A percentile compares a stretch with the other conserved stretches of the same genome.
Conservation (phyloP, 2,113 vertebrate genomes). For the Dicrurus megarhynchus region DNA sequence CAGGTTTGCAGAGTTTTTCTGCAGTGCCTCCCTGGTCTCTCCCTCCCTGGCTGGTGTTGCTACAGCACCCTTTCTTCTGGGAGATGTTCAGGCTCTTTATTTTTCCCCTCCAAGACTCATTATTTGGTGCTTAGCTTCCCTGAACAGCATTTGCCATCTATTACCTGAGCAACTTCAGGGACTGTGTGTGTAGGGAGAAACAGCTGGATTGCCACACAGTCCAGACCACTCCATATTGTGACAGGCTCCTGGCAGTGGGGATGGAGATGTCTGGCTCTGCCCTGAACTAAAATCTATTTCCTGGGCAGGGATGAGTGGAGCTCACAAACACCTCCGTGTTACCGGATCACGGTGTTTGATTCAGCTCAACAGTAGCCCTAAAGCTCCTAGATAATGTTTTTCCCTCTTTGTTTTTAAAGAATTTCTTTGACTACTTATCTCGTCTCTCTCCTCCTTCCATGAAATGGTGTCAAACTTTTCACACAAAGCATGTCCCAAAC, state of each 20-base stretch:
- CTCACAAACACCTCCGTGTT: neutral
- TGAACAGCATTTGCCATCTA: neutral
- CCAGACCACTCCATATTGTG: neutral
- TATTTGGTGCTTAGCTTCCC: constrained; percentile 22
- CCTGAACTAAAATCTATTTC: neutral
- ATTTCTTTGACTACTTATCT: neutral
- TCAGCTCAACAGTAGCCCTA: neutral
- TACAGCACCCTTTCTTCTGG: neutral
- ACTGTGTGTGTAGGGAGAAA: neutral
- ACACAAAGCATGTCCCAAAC: neutral
- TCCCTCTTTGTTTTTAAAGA: neutral
- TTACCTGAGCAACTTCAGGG: neutral
- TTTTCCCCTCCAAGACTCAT: neutral
- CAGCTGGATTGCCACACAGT: neutral
- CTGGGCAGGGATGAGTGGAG: neutral
- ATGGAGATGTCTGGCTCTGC: neutral
- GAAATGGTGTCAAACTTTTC: neutral
- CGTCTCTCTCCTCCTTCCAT: neutral
- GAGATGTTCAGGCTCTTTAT: neutral
- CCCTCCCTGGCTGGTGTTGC: neutral
- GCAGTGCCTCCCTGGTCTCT: neutral
- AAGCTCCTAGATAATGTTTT: neutral
- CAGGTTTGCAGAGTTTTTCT: neutral
- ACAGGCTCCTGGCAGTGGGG: neutral
- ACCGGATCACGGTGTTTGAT: neutral